Evolutionary conservation across 2,888 invertebrate genomes (phyloP), one percentile per base, ranked within the genome.

Genomic region (Drosophila meridiana): DNA sequence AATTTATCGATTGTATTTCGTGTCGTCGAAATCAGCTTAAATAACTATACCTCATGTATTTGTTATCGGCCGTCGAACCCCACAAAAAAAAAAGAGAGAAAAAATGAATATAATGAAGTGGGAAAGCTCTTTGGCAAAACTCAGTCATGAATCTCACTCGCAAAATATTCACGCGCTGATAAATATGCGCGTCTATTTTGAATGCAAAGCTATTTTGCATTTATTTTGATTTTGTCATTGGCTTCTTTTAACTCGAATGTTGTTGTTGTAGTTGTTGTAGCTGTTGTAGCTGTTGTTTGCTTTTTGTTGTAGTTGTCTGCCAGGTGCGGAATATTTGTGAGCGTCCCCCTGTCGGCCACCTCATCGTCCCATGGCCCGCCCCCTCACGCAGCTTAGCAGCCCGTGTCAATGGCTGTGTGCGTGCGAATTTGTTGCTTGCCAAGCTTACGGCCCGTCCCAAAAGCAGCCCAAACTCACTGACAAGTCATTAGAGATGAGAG

Each of bases 401-500:
- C 81, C 86, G 77, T 86, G 87, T 85, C 87, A 85, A 83, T 85
- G 79, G 79, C 73, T 73, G 48, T 64, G 85, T 79, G 85, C 87
- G 85, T 86, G 85, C 71, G 83, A 87, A 85, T 86, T 78, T 83
- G 77, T 81, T 79, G 71, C 76, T 74, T 59, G 55, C 48, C 58
- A 57, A 73, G 85, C 86, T 85, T 86, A 82, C 20, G 56, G 68
- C 42, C 52, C 43, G 47, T 9, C 66, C 48, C 48, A 20, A 45
- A 28, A 20, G 20, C 42, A 56, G 60, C 2, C 34, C 9, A 36
- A 59, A 59, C 38, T 32, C 50, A 59, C 52, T 48, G 65, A 45
- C 62, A 64, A 48, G 6, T 38, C n/a, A 20, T 5, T 60, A 30
- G 48, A 20, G 20, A 0, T 20, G 60, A 20, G 2, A 14, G 5